A percentile compares a stretch with the other conserved stretches of the same genome.
Evolutionary conservation across 2,888 invertebrate genomes (phyloP).

Genomic region (Agrochola macilenta): DNA sequence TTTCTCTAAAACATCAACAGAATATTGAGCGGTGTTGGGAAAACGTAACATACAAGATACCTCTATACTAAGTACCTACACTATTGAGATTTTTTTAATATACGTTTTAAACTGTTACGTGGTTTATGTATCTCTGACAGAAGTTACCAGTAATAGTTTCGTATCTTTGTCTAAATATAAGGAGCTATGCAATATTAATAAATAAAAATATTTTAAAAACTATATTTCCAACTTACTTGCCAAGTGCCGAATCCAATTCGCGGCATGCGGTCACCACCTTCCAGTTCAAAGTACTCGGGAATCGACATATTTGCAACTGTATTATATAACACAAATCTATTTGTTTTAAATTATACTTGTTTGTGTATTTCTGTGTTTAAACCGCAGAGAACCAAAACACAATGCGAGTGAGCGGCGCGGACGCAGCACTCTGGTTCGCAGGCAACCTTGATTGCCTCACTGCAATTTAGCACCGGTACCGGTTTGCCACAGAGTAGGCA

Average conservation of each 20-base stretch:
- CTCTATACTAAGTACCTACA: background rate
- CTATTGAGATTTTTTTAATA: background rate
- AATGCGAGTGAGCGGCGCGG: conserved; percentile 71
- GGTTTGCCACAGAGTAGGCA: conserved; percentile 62
- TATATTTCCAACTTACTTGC: conserved; percentile 91
- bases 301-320: conserved; percentile 73
- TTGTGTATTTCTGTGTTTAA: conserved; percentile 62
- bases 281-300: conserved; percentile 79
- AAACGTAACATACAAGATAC: conserved; percentile 1
- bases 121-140: conserved; percentile 6
- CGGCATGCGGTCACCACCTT: conserved; percentile 92
- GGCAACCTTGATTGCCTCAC: conserved; percentile 63
- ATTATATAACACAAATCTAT: conserved; percentile 3
- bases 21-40: background rate
- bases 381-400: conserved; percentile 63
- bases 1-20: conserved; percentile 1
- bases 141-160: background rate
- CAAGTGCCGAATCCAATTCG: conserved; percentile 95
- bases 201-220: conserved; percentile 14
- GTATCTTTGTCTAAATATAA: conserved; percentile 3
- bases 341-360: background rate
- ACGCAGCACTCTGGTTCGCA: conserved; percentile 47
- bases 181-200: conserved; percentile 18
- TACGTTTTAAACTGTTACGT: background rate
- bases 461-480: conserved; percentile 54